Evolutionary conservation across 2,797 vertebrate species (phyloP).

Genomic region (Aselliscus stoliczkanus): DNA sequence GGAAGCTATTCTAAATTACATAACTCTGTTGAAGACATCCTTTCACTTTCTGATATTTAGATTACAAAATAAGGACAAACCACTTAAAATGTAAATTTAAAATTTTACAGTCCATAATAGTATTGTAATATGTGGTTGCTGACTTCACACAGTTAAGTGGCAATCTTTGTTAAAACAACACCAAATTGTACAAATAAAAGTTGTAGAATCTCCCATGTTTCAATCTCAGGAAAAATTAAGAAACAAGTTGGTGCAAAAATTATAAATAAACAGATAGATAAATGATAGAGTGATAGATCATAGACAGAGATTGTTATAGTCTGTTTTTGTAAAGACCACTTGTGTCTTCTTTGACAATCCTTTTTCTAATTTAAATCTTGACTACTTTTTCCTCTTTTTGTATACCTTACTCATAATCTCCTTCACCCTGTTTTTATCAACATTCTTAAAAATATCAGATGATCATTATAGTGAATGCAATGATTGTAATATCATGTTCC

Average conservation of each 20-base stretch:
- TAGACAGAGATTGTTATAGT: not conserved
- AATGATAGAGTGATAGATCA: not conserved
- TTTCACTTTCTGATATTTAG: not conserved
- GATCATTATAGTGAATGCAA: not conserved
- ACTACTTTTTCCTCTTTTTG: not conserved
- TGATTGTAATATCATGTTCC: not conserved
- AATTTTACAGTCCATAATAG: not conserved
- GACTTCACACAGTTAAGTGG: no score
- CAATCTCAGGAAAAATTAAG: not conserved
- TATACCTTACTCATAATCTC: not conserved
- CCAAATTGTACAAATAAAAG: not conserved
- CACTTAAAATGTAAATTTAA: not conserved
- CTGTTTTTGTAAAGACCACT: not conserved
- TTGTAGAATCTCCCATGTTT: not conserved
- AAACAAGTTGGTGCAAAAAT: not conserved
- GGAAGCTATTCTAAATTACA: constrained; percentile 3
- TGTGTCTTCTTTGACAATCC: not conserved
- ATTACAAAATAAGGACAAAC: not conserved
- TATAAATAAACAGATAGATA: not conserved
- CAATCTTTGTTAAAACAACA: not conserved
- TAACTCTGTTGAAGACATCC: not conserved
- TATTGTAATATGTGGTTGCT: not conserved
- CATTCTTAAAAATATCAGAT: not conserved
- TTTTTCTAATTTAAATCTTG: not conserved
- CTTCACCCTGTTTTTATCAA: not conserved